These are phyloP conservation scores for Boleophthalmus pectinirostris DNA, from an alignment of 2,113 vertebrate species.

Conservation along the genomic window DNA sequence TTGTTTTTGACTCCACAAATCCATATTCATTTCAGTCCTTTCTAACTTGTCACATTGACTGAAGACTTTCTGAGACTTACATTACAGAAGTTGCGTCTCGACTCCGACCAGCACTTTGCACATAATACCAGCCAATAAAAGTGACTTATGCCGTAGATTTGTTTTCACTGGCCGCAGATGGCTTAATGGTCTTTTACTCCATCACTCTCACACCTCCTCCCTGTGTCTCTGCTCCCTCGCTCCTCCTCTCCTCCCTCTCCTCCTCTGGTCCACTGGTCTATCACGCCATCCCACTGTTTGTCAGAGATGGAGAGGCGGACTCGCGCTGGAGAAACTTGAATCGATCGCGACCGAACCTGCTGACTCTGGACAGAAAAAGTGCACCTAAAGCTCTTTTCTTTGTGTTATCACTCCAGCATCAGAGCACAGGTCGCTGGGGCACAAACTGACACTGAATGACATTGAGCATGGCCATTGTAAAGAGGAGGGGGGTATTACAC, in stretches of 20 bases:
- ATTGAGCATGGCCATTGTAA: not conserved
- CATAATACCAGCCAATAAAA: slow-evolving; percentile 6
- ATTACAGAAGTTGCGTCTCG: not conserved
- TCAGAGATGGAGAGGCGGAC: slow-evolving; percentile 72
- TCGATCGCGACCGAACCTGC: slow-evolving; percentile 74
- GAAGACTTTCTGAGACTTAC: not conserved
- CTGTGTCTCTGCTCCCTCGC: slow-evolving; percentile 23
- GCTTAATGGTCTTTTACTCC: slow-evolving; percentile 15
- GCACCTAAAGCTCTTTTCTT: slow-evolving; percentile 63
- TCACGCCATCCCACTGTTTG: slow-evolving; percentile 44
- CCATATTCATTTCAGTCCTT: not conserved
- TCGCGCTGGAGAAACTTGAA: slow-evolving; percentile 69
- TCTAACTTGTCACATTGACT: not conserved
- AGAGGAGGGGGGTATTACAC: no score
- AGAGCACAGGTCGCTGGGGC: slow-evolving; percentile 48
- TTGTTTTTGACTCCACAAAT: not conserved
- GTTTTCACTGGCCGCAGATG: slow-evolving; percentile 4
- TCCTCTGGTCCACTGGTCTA: slow-evolving; percentile 43
- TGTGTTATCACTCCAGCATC: slow-evolving; percentile 51
- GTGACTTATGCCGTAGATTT: slow-evolving; percentile 5
- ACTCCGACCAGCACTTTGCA: not conserved
- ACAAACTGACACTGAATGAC: slow-evolving; percentile 22
- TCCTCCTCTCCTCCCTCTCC: slow-evolving; percentile 27
- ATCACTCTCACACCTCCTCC: slow-evolving; percentile 8
- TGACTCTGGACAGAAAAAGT: slow-evolving; percentile 69